Percentiles rank a stretch among this genome's conserved stretches.
phyloP scores from a whole-genome alignment of 2,888 invertebrate species.

The Phaedon cochleariae region DNA sequence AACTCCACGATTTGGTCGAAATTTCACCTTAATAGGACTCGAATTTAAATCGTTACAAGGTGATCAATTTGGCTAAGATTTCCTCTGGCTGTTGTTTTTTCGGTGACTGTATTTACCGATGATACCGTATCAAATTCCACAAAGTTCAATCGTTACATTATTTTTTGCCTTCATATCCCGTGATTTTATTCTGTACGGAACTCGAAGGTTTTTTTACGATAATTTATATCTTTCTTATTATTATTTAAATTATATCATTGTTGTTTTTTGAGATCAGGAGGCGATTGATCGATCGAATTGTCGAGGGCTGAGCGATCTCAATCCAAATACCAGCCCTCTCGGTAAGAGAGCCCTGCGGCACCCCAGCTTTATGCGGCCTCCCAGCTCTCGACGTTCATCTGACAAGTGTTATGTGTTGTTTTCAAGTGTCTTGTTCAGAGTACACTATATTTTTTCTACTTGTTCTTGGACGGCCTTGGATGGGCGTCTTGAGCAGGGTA shows the following conservation, averaged over 20 bases:
- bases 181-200: slow-evolving; percentile 38
- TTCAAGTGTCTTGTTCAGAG: slow-evolving; percentile 56
- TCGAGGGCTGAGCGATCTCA: slow-evolving; percentile 60
- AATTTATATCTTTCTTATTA: slow-evolving; percentile 56
- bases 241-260: slow-evolving; percentile 59
- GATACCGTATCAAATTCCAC: no score
- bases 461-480: slow-evolving; percentile 54
- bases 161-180: background rate
- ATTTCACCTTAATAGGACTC: no score
- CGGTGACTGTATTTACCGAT: no score
- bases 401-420: slow-evolving; percentile 58
- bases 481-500: slow-evolving; percentile 42
- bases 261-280: slow-evolving; percentile 54
- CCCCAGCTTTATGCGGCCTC: slow-evolving; percentile 20
- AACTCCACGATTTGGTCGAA: no score
- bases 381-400: slow-evolving; percentile 49
- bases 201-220: slow-evolving; percentile 47
- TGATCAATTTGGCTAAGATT: no score
- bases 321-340: slow-evolving; percentile 48
- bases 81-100: no score
- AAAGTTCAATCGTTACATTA: no score
- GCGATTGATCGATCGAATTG: slow-evolving; percentile 49
- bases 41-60: no score
- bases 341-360: slow-evolving; percentile 36
- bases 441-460: slow-evolving; percentile 60